Percentiles rank a stretch among this genome's conserved stretches.
Evolutionary conservation across 1,140 invertebrate species (phyloP).

Genomic region (Hydropsyche tenuis): DNA sequence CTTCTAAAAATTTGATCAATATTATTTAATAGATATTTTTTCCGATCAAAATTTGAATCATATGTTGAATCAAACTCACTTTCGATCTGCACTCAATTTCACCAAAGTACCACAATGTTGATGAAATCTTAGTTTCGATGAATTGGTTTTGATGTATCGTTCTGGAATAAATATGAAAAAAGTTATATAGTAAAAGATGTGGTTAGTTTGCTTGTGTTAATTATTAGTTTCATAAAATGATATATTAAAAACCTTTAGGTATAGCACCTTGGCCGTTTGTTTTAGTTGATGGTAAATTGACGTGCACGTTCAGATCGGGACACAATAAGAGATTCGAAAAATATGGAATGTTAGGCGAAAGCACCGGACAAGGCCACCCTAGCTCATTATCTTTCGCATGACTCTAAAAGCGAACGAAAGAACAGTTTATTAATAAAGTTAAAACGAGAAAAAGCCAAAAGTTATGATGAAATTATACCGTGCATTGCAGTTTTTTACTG

Average conservation of each 20-base stretch:
- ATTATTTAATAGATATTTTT: not conserved
- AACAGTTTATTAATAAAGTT: not conserved
- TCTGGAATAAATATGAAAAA: slow-evolving; percentile 7
- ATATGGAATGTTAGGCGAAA: slow-evolving; percentile 25
- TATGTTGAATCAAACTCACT: slow-evolving; percentile 38
- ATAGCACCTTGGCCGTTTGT: slow-evolving; percentile 27
- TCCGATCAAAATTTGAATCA: slow-evolving; percentile 1
- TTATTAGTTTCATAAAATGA: too few relatives aligned
- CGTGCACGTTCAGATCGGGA: slow-evolving; percentile 30
- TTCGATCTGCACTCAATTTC: slow-evolving; percentile 77
- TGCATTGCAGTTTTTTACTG: slow-evolving; percentile 35
- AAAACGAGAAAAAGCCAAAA: not conserved
- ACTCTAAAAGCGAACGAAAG: slow-evolving; percentile 15
- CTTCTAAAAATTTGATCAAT: slow-evolving; percentile 63
- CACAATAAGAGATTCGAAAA: slow-evolving; percentile 34
- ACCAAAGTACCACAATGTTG: slow-evolving; percentile 86
- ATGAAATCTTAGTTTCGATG: slow-evolving; percentile 78
- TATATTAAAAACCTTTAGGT: slow-evolving; percentile 14
- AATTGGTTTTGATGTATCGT: slow-evolving; percentile 10
- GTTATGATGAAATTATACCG: slow-evolving; percentile 19
- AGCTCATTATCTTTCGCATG: slow-evolving; percentile 6
- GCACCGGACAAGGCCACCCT: slow-evolving; percentile 16
- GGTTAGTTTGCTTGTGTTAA: not conserved
- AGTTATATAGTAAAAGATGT: not conserved
- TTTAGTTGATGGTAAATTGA: slow-evolving; percentile 22